Evolutionary conservation across 2,888 invertebrate species (phyloP), one percentile per base, ranked within the genome.

Genomic region (Hydrotaea cyrtoneurina): DNA sequence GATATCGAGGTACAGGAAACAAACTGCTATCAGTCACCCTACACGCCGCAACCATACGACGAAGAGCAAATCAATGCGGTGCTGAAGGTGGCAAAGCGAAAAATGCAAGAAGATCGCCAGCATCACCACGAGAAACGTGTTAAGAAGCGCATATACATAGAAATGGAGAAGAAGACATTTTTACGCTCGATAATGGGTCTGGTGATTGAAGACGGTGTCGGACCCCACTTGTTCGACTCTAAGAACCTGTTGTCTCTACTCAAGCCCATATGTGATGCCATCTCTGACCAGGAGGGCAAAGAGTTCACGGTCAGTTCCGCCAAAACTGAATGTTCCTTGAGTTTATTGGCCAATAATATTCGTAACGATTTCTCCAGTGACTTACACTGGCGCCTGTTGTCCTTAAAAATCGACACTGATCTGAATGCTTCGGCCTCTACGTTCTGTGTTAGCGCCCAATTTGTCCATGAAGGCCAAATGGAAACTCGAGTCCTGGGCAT

Each of bases 321-420:
- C 17, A 69, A 71, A 7, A 39, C 50, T 17, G 83, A 75, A 72
- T 21, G 64, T 11, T 31, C 74, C 17, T 15, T 84, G 11, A 72
- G 46, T 39, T 13, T 17, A 3, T n/a, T 80, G 26, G 77, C 74
- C 0, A 75, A 59, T 17, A 36, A 23, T 13, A 62, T 80, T 19
- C 83, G 78, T 0, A 75, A 55, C 0, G 55, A 75, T 11, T 84
- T 80, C 19, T 78, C 75, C 0, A 78, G 78, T 46, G 83, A 84
- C 36, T 50, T 84, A 17, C 74, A 80, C 26, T 75, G 83, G 36
- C 80, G 83, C 64, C 55, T 84, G 17, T 55, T 84, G 19, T 80
- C 80, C 5, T 53, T 84, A 0, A 84, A 75, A 78, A 78, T 84
- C 19, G 75, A 84, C 19, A 64, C 64, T 0, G 83, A 84, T 72